Percentiles rank a stretch among this genome's conserved stretches.
Conservation (phyloP, 1,140 invertebrate species). For the Temnothorax curvispinosus region DNA sequence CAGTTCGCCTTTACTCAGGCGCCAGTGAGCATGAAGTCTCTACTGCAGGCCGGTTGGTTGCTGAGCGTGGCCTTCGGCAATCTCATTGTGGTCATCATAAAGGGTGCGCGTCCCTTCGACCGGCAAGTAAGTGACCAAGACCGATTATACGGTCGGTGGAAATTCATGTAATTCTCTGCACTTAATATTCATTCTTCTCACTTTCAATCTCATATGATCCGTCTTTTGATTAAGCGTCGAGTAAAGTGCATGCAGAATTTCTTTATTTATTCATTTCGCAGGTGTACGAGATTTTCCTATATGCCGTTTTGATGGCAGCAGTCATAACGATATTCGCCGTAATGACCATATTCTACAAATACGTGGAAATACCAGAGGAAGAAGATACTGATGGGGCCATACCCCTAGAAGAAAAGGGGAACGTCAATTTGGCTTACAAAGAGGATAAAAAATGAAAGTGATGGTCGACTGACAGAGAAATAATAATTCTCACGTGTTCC, state of each 20-base stretch:
- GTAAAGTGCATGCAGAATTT: not conserved
- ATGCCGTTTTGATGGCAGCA: constrained; percentile 93
- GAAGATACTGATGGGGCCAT: constrained; percentile 69
- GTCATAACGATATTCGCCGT: constrained; percentile 93
- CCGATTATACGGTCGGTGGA: not conserved
- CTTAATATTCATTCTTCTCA: not conserved
- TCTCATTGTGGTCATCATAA: constrained; percentile 94
- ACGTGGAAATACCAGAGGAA: constrained; percentile 82
- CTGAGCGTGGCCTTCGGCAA: constrained; percentile 97
- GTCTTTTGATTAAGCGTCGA: not conserved
- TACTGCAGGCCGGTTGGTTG: constrained; percentile 95
- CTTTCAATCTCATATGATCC: not conserved
- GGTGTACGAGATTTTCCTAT: constrained; percentile 95
- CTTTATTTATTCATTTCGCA: constrained; percentile 84
- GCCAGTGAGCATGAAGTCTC: constrained; percentile 96
- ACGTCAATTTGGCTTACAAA: constrained; percentile 60
- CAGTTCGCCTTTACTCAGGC: constrained; percentile 97
- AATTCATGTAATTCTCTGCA: not conserved
- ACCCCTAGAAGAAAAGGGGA: constrained; percentile 68
- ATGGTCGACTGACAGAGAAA: not conserved
- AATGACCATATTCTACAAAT: constrained; percentile 91
- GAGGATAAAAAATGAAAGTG: constrained; percentile 65
- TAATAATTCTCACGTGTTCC: not conserved
- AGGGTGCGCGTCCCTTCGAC: constrained; percentile 87
- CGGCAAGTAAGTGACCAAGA: constrained; percentile 86